Percentiles rank a stretch among this genome's conserved stretches.
Evolutionary conservation across 1,140 invertebrate species (phyloP).

Genomic region (Anagrus nilaparvatae): DNA sequence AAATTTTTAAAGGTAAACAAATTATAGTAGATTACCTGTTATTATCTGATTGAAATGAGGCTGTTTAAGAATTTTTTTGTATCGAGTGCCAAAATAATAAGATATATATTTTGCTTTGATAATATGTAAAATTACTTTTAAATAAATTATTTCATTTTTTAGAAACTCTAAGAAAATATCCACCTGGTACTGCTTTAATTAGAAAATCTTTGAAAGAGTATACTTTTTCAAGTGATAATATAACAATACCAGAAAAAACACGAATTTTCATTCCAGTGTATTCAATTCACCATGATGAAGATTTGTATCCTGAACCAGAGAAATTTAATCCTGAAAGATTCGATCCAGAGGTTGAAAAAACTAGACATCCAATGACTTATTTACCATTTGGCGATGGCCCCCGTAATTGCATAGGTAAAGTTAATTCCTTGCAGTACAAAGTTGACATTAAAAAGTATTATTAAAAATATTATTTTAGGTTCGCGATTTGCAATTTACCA

Average conservation of each 20-base stretch:
- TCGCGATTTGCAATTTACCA: constrained; percentile 9
- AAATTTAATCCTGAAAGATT: constrained; percentile 61
- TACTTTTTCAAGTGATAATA: constrained; percentile 38
- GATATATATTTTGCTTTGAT: constrained; percentile 14
- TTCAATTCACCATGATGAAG: constrained; percentile 52
- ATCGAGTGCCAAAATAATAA: neutral
- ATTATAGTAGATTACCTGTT: constrained; percentile 15
- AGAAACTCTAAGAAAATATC: constrained; percentile 51
- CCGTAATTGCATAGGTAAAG: constrained; percentile 45
- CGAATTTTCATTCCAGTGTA: constrained; percentile 43
- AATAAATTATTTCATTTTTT: constrained; percentile 20
- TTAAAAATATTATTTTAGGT: neutral
- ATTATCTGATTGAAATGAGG: constrained; percentile 25
- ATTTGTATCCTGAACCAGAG: constrained; percentile 53
- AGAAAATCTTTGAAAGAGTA: constrained; percentile 43
- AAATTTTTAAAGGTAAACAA: constrained; percentile 15
- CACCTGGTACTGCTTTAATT: constrained; percentile 42
- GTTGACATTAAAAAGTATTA: neutral
- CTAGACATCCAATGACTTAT: constrained; percentile 35
- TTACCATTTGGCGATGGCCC: constrained; percentile 50
- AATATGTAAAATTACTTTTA: neutral
- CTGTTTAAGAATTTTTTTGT: neutral
- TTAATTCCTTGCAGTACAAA: constrained; percentile 1
- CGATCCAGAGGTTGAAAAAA: constrained; percentile 34
- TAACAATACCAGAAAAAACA: constrained; percentile 40